Conservation (phyloP, 2,797 vertebrate genomes). For the Danio jaintianensis region DNA sequence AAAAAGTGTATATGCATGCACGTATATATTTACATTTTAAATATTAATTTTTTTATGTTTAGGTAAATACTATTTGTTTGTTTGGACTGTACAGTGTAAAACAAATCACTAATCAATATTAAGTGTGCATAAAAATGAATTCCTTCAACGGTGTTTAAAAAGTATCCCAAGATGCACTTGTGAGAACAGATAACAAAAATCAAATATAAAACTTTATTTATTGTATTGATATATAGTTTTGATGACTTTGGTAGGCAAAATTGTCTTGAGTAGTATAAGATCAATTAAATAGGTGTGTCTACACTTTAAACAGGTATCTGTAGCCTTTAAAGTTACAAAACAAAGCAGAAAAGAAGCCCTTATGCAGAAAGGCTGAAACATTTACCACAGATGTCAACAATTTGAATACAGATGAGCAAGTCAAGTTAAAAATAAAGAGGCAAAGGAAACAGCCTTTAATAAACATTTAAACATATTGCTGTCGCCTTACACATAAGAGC, state of each 20-base stretch:
- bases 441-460: constrained; percentile 39
- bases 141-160: not conserved
- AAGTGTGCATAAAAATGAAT: not conserved
- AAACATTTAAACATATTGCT: constrained; percentile 51
- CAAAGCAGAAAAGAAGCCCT: constrained; percentile 14
- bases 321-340: not conserved
- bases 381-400: constrained; percentile 40
- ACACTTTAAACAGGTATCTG: not conserved
- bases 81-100: no score
- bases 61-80: no score
- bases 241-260: not conserved
- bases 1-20: no score
- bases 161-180: not conserved
- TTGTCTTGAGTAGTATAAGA: not conserved
- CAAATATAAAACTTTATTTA: constrained; percentile 2
- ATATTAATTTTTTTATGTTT: no score
- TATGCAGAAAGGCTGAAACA: constrained; percentile 29
- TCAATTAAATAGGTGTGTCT: not conserved
- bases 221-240: not conserved
- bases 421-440: constrained; percentile 56
- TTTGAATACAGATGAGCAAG: constrained; percentile 45
- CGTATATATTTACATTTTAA: not conserved
- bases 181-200: not conserved
- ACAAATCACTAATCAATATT: not conserved
- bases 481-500: constrained; percentile 48